Evolutionary conservation across 2,113 vertebrate species (phyloP), one percentile per base, ranked within the genome.

Genomic region (Sylvietta virens): DNA sequence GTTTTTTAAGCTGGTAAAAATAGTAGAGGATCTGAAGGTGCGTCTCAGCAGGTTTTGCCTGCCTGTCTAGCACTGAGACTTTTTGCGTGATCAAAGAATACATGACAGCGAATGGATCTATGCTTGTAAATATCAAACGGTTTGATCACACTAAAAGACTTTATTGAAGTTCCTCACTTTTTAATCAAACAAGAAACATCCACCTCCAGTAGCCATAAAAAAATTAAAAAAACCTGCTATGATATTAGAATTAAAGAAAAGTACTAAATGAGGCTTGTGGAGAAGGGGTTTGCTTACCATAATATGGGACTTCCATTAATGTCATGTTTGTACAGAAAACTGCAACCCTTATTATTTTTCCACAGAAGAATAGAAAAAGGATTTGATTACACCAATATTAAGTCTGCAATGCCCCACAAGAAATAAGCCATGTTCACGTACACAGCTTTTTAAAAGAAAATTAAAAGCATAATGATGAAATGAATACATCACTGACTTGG

Each of bases 11-110:
- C 60, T 66, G 62, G 76, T 84, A 65, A 86, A 87, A 90, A 81
- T 56, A 89, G 86, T 53, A 24, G 79, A 23, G 81, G 95, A 91
- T 85, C 74, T 66, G 61, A 81, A 84, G 94, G 72, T 80, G 64
- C 35, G 3, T 39, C 70, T 71, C 61, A 53, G 51, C 86, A 65
- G 73, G 86, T 87, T 81, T 33, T 44, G 39, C 82, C 70, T 94
- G 88, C 90, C 57, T 42, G 39, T 71, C 70, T 81, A 65, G 40
- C 5, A 28, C 22, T 24, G 40, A 48, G 56, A 73, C 88, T 95
- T 96, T 96, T 88, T 94, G 77, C 9, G 1, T 96, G 97, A 97
- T 97, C 97, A 97, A 97, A 97, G 97, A 95, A 90, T 89, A 94
- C 94, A 95, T 97, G 96, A 96, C 97, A 97, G 97, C 35, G 33